Evolutionary conservation across 1,140 invertebrate genomes (phyloP).

Genomic region (Trichonephila clavata): DNA sequence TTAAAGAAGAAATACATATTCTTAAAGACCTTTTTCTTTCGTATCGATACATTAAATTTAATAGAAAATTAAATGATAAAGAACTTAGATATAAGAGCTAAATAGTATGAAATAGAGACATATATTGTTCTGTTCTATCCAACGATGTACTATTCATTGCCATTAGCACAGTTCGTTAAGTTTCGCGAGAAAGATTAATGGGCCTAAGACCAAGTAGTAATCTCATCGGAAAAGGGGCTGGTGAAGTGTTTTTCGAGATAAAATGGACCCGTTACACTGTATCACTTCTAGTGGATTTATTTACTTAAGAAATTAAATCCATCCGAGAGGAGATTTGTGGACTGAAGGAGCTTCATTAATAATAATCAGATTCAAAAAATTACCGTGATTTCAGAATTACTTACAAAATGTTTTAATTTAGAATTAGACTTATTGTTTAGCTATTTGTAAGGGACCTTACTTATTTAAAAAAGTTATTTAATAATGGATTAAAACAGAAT

Average conservation of each 20-base stretch:
- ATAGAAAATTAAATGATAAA: neutral
- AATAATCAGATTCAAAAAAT: neutral
- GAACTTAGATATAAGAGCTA: neutral
- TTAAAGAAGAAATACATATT: neutral
- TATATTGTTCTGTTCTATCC: neutral
- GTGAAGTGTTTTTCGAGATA: neutral
- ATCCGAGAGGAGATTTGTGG: neutral
- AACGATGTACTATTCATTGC: neutral
- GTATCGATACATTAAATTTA: neutral
- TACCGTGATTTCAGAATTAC: too few relatives aligned
- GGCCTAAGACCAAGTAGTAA: neutral
- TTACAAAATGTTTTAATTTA: too few relatives aligned
- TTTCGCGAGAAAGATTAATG: neutral
- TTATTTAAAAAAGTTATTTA: too few relatives aligned
- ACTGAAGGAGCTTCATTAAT: neutral
- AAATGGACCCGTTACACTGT: neutral
- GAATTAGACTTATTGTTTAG: too few relatives aligned
- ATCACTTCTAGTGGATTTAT: neutral
- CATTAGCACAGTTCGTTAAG: neutral
- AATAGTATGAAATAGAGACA: neutral
- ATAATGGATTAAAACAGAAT: too few relatives aligned
- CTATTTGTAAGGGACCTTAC: too few relatives aligned
- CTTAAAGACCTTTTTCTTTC: neutral
- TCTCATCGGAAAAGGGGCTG: neutral
- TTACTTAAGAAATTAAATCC: neutral